A percentile compares a stretch with the other conserved stretches of the same genome.
Evolutionary conservation across 2,113 vertebrate genomes (phyloP).

Genomic region (Sorex fumeus): DNA sequence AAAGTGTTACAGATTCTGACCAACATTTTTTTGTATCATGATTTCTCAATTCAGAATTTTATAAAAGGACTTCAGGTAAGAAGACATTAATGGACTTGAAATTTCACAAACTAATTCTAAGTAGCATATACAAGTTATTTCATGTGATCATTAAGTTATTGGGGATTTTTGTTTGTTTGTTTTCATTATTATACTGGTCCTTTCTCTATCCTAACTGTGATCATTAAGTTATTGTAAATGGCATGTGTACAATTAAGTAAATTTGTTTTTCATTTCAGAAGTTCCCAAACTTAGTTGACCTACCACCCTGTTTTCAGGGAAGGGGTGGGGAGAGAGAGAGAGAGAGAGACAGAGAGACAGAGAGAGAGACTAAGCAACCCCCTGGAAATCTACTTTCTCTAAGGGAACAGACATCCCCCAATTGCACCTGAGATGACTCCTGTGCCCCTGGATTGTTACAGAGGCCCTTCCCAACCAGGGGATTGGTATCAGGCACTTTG

Average conservation of each 20-base stretch:
- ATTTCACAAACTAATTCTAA: conserved; percentile 46
- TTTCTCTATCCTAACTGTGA: background rate
- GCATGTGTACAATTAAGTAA: conserved; percentile 34
- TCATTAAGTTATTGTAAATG: conserved; percentile 57
- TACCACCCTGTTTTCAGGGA: too few species aligned
- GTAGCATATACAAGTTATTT: conserved; percentile 9
- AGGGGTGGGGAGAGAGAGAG: too few species aligned
- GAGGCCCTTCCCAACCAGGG: too few species aligned
- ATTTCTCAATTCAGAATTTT: conserved; percentile 98
- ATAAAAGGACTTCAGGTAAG: conserved; percentile 97
- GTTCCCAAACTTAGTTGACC: too few species aligned
- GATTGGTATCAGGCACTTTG: too few species aligned
- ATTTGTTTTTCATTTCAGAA: conserved; percentile 1
- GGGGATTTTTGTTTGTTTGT: background rate
- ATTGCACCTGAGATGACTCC: too few species aligned
- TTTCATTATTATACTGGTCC: too few species aligned
- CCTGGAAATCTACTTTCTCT: too few species aligned
- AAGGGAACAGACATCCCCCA: too few species aligned
- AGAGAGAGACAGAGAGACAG: too few species aligned
- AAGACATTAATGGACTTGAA: conserved; percentile 21
- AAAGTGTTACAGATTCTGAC: conserved; percentile 96
- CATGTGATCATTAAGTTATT: conserved; percentile 9
- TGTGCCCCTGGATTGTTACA: too few species aligned
- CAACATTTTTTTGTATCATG: conserved; percentile 97
- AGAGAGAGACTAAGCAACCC: too few species aligned